Base-by-base conservation (phyloP, 1,140 invertebrate genomes). In the Drosophila biarmipes region DNA sequence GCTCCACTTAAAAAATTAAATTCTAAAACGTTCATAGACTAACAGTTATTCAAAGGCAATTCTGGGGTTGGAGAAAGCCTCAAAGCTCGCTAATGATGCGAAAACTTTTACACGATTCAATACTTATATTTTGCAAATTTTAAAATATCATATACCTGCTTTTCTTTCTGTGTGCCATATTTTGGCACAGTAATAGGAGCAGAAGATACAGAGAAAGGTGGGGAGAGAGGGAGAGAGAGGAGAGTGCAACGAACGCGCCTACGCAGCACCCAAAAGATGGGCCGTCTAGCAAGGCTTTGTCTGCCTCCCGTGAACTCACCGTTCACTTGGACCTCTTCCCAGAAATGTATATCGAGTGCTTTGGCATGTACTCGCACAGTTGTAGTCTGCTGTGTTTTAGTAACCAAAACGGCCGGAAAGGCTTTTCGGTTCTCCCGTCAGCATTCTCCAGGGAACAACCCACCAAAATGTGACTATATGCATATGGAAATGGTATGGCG, bases 161-260 rank as follows among this genome's bases (percentile, higher is more conserved):
- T 64, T 62, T 48, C 24, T 15, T 11, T 10, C 27, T 3, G n/a
- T 31, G 46, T 17, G 46, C 10, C 17, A 11, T 45, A 11, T 46
- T 27, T 68, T 68, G 38, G 63, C 48, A 17, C 31, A 67, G 38
- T 35, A 62, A 62, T 54, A 14, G 24, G 31, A 46, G 4, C 21
- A 62, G 35, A 29, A 21, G 14, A 58, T 63, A 45, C 31, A 31
- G 46, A 29, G 24, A 49, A 49, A 49, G 24, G 7, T n/a, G 24
- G 43, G 27, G 14, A 42, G 27, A 38, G 52, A 21, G 14, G 17
- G 21, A 37, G 14, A 55, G 46, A 61, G 69, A 21, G 24, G 14
- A 56, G 46, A 62, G 69, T 73, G 68, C 69, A 73, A 73, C 35
- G 68, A 53, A 73, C 56, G 46, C 54, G 55, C 69, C 69, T 73